Evolutionary conservation across 2,113 vertebrate genomes (phyloP).

Genomic region (Litocranius walleri): DNA sequence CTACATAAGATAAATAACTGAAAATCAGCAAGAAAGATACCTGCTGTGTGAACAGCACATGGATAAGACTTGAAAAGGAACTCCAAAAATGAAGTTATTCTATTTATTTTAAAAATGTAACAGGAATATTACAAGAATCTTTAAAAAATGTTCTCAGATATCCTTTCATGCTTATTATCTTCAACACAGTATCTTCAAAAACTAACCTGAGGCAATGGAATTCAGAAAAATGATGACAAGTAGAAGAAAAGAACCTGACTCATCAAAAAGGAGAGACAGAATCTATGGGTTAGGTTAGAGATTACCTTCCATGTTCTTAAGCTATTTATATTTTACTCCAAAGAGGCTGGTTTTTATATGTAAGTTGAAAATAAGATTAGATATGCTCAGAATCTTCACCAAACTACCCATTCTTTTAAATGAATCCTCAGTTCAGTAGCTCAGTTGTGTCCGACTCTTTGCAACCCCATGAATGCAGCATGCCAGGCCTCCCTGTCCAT

Average conservation of each 20-base stretch:
- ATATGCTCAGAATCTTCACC: neutral
- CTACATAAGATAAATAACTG: conserved; percentile 48
- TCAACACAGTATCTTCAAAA: neutral
- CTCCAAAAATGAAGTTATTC: neutral
- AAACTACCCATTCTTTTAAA: neutral
- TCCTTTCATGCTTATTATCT: neutral
- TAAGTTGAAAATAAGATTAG: neutral
- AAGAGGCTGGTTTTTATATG: neutral
- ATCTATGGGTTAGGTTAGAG: neutral
- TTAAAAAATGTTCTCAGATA: neutral
- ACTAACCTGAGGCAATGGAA: neutral
- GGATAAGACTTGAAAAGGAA: neutral
- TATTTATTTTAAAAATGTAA: conserved; percentile 9
- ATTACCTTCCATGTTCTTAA: neutral
- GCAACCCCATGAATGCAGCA: too few species aligned
- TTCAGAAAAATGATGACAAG: neutral
- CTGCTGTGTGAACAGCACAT: conserved; percentile 40
- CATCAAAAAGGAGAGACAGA: neutral
- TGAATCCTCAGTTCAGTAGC: neutral
- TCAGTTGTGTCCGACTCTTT: rapidly evolving
- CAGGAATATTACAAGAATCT: neutral
- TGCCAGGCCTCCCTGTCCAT: too few species aligned
- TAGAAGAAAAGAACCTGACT: neutral
- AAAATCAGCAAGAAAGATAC: conserved; percentile 3
- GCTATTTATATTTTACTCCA: neutral